Conservation (phyloP, 2,888 invertebrate genomes). For the Tortricodes alternella region DNA sequence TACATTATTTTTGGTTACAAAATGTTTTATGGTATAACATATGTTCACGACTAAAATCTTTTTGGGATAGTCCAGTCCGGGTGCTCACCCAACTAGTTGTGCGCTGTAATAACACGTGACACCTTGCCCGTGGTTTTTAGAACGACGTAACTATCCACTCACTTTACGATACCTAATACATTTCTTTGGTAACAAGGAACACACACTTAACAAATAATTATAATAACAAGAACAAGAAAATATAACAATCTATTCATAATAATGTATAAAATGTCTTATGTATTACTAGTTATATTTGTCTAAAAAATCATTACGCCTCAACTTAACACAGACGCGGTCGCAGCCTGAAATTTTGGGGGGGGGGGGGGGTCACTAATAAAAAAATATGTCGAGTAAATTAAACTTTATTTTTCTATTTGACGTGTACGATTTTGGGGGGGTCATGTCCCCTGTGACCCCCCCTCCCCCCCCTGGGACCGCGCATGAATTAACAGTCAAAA, state of each 20-base stretch:
- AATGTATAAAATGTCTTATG: conserved; percentile 62
- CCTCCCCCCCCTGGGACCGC: no score
- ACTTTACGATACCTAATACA: conserved; percentile 55
- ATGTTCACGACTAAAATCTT: conserved; percentile 23
- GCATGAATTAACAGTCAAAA: conserved; percentile 20
- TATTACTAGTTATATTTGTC: conserved; percentile 39
- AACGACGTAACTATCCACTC: no score
- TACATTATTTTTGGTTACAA: conserved; percentile 53
- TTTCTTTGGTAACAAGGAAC: conserved; percentile 82
- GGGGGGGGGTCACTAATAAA: no score
- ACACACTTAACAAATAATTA: conserved; percentile 70
- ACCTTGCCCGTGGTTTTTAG: no score
- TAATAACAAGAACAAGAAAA: conserved; percentile 77
- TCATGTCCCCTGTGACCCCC: no score
- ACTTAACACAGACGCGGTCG: no score
- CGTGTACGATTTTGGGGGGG: no score
- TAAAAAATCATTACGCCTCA: conserved; percentile 20
- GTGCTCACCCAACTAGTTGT: not conserved
- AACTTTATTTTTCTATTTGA: no score
- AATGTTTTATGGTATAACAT: conserved; percentile 41
- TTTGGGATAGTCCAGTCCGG: not conserved
- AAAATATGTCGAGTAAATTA: no score
- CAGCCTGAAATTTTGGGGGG: no score
- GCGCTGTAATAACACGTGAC: no score
- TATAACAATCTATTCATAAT: conserved; percentile 69